Percentiles rank a stretch among this genome's conserved stretches.
These are phyloP conservation scores for Cassiopea andromeda DNA, from an alignment of 30 jellyfish, hydroid and myxozoan species.

Conservation along the genomic window DNA sequence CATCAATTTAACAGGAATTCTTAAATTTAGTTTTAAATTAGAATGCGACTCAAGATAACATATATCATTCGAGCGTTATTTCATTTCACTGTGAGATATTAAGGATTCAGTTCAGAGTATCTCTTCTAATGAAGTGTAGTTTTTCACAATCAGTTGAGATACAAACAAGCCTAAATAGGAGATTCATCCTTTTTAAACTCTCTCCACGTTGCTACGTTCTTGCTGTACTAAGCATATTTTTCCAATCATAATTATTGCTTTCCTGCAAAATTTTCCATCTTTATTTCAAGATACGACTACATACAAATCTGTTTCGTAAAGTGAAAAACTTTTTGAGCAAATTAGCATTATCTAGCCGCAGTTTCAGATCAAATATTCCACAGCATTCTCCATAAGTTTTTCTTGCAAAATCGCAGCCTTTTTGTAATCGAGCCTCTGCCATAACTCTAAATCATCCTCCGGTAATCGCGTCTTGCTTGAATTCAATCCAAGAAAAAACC, in stretches of 20 bases:
- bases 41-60: neutral
- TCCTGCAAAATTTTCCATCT: neutral
- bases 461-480: conserved; percentile 77
- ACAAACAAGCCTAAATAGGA: neutral
- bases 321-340: neutral
- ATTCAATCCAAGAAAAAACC: conserved; percentile 75
- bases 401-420: conserved; percentile 87
- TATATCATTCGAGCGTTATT: neutral
- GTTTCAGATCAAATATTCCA: conserved; percentile 79
- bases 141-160: neutral
- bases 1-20: neutral
- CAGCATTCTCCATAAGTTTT: conserved; percentile 82
- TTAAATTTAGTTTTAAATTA: neutral
- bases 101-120: neutral
- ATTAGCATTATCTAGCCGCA: neutral
- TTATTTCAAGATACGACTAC: neutral
- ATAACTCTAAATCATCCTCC: conserved; percentile 87
- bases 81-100: neutral
- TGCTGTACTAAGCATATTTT: neutral
- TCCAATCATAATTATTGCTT: neutral
- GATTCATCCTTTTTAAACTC: neutral
- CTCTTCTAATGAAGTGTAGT: too few relatives aligned
- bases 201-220: neutral
- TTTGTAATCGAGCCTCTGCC: conserved; percentile 92
- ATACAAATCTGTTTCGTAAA: neutral